These are phyloP conservation scores for Montifringilla adamsi DNA, from an alignment of 2,113 vertebrate genomes.

Conservation along the genomic window DNA sequence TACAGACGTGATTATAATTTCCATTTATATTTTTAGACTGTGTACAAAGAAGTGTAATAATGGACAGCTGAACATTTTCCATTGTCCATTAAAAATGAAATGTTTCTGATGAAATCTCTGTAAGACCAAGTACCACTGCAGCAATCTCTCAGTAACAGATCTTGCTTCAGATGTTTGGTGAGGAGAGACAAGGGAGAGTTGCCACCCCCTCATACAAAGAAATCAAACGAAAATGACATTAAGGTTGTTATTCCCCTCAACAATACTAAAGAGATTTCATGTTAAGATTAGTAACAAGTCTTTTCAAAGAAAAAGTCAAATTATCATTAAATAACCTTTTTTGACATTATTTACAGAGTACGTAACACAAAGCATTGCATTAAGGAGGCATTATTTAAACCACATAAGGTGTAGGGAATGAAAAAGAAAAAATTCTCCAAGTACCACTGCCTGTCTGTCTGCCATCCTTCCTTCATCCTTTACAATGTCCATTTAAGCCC, in stretches of 20 bases:
- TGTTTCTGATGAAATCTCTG: slow-evolving; percentile 26
- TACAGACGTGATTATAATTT: slow-evolving; percentile 56
- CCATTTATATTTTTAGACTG: slow-evolving; percentile 54
- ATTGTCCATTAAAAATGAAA: slow-evolving; percentile 36
- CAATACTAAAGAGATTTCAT: slow-evolving; percentile 34
- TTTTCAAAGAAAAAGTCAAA: slow-evolving; percentile 18
- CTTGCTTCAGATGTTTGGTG: slow-evolving; percentile 39
- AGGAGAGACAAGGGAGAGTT: slow-evolving; percentile 33
- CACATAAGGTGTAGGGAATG: neutral
- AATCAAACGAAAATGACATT: slow-evolving; percentile 60
- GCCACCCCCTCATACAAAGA: slow-evolving; percentile 41
- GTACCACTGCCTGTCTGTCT: neutral
- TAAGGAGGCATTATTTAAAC: slow-evolving; percentile 12
- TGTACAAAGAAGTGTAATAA: slow-evolving; percentile 57
- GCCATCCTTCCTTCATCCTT: neutral
- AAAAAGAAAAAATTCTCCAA: slow-evolving; percentile 8
- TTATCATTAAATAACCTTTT: slow-evolving; percentile 11
- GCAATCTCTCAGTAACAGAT: neutral
- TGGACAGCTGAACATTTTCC: slow-evolving; percentile 51
- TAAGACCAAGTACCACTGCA: slow-evolving; percentile 40
- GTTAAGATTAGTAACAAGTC: slow-evolving; percentile 18
- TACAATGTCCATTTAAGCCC: neutral
- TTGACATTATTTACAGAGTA: slow-evolving; percentile 16
- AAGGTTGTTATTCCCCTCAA: slow-evolving; percentile 38
- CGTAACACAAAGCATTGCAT: slow-evolving; percentile 4